A percentile compares a stretch with the other conserved stretches of the same genome.
phyloP scores from a whole-genome alignment of 2,797 vertebrate species.

The Vespertilio murinus region DNA sequence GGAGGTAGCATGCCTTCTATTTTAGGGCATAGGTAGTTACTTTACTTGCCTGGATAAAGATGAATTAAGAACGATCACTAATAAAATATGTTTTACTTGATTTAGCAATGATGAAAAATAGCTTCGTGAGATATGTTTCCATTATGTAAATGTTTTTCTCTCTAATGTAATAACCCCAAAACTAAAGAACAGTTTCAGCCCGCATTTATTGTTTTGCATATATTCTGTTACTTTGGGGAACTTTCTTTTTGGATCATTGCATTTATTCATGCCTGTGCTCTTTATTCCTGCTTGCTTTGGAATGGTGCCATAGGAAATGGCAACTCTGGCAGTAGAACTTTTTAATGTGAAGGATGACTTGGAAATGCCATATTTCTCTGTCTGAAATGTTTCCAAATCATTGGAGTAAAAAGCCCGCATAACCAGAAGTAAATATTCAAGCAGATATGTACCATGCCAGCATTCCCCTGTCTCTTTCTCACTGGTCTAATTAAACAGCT shows the following conservation, averaged over 20 bases:
- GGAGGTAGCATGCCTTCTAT: slow-evolving; percentile 65
- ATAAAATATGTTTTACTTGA: neutral
- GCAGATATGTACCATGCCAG: neutral
- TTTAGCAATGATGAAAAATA: neutral
- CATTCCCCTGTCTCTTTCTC: neutral
- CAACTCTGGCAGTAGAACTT: neutral
- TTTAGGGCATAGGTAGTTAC: slow-evolving; percentile 24
- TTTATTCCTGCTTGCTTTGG: neutral
- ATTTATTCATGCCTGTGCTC: neutral
- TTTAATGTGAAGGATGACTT: neutral
- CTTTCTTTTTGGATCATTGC: neutral
- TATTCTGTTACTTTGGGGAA: neutral
- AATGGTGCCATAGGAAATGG: neutral
- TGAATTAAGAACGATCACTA: slow-evolving; percentile 47
- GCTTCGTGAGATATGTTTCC: neutral
- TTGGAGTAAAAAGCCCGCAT: neutral
- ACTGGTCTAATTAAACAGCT: neutral
- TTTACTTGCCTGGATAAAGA: slow-evolving; percentile 8
- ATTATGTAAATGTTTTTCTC: neutral
- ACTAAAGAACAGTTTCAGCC: neutral
- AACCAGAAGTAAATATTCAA: neutral
- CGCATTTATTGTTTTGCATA: slow-evolving; percentile 2
- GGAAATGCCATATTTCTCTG: slow-evolving; percentile 2
- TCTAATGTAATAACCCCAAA: neutral
- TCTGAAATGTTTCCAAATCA: neutral